Conservation (phyloP, 2,113 vertebrate species). For the Urocynchramus pylzowi region DNA sequence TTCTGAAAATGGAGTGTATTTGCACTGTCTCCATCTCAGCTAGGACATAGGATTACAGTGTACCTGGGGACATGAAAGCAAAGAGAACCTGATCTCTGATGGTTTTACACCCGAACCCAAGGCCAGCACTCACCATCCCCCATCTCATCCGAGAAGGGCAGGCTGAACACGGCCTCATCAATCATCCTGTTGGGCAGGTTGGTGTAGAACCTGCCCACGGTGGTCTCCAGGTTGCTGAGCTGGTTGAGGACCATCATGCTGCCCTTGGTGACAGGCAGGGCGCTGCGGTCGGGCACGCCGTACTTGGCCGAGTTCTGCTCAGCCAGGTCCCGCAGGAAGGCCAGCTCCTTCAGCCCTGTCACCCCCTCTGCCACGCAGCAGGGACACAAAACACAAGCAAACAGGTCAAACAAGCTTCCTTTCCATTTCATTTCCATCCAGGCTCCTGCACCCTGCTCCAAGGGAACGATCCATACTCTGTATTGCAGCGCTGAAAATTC, state of each 20-base stretch:
- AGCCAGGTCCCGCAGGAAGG: conserved; percentile 92
- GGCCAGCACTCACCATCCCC: conserved; percentile 84
- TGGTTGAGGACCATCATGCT: conserved; percentile 99
- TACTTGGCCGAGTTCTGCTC: conserved; percentile 96
- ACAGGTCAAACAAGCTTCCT: not conserved
- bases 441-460: not conserved
- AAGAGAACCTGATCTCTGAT: fast-evolving
- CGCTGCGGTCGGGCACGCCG: conserved; percentile 77
- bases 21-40: not conserved
- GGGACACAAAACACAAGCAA: not conserved
- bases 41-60: fast-evolving
- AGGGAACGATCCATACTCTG: fast-evolving
- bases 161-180: conserved; percentile 91
- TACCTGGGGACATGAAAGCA: fast-evolving
- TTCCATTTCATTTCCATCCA: not conserved
- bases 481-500: fast-evolving
- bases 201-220: conserved; percentile 95
- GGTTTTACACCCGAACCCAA: fast-evolving
- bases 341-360: conserved; percentile 93
- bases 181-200: conserved; percentile 98
- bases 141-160: conserved; percentile 94
- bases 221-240: conserved; percentile 96
- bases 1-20: not conserved
- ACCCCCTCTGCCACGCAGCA: conserved; percentile 82
- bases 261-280: conserved; percentile 87